Conservation (phyloP, 1,140 invertebrate genomes). For the Helicoverpa zea region DNA sequence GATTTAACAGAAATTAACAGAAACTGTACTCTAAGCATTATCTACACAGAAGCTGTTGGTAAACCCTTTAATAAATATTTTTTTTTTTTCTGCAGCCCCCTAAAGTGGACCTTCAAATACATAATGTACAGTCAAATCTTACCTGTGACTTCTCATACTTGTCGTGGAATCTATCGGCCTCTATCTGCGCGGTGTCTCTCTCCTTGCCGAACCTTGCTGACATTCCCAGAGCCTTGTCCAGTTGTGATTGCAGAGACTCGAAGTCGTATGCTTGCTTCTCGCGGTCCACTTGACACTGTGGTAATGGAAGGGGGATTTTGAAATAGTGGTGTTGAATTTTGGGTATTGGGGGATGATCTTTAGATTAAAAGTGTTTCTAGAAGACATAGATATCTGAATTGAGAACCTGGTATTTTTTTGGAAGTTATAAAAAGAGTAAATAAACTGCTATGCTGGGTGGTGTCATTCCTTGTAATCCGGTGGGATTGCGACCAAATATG, state of each 20-base stretch:
- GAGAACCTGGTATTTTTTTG: no score
- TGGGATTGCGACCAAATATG: no score
- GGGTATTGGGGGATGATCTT: background rate
- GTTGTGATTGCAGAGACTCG: slow-evolving; percentile 95
- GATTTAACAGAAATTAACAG: no score
- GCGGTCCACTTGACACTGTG: slow-evolving; percentile 94
- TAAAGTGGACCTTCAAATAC: background rate
- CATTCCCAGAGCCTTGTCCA: slow-evolving; percentile 96
- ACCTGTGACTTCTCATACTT: slow-evolving; percentile 97
- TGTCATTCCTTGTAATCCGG: no score
- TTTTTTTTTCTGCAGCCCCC: no score
- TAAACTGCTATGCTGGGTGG: no score
- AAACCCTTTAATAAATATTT: no score
- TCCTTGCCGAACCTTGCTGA: slow-evolving; percentile 95
- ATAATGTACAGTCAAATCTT: slow-evolving; percentile 58
- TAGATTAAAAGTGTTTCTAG: no score
- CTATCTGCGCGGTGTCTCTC: slow-evolving; percentile 93
- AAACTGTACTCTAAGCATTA: no score
- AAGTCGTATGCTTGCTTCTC: slow-evolving; percentile 96
- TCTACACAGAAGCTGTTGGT: no score
- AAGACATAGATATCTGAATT: no score
- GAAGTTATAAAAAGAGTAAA: no score
- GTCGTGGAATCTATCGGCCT: slow-evolving; percentile 94
- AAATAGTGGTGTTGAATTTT: background rate
- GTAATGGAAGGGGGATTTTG: background rate